A percentile compares a stretch with the other conserved stretches of the same genome.
Conservation (phyloP, 2,113 vertebrate species). For the Ancistrus triradiatus region DNA sequence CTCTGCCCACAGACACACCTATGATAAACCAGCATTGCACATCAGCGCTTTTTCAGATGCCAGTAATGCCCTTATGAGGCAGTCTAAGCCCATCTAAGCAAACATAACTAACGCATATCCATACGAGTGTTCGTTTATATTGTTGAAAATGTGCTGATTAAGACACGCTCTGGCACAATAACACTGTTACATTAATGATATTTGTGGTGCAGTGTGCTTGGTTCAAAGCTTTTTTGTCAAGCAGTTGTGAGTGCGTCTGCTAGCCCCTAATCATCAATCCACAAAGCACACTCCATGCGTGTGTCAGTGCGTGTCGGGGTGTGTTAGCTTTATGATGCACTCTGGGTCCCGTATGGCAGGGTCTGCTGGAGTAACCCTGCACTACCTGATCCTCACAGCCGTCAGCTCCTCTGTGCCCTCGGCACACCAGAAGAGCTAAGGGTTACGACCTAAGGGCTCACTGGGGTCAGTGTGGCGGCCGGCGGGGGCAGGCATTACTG, state of each 20-base stretch:
- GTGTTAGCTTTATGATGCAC: constrained; percentile 57
- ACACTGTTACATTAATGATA: no score
- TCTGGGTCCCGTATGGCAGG: constrained; percentile 59
- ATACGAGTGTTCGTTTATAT: no score
- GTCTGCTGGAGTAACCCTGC: constrained; percentile 64
- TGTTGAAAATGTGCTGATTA: no score
- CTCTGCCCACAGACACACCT: not conserved
- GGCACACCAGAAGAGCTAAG: constrained; percentile 66
- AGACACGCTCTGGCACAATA: no score
- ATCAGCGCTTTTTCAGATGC: not conserved
- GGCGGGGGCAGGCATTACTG: constrained; percentile 60
- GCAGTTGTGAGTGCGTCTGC: constrained; percentile 46
- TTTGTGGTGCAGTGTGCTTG: constrained; percentile 56
- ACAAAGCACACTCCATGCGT: constrained; percentile 29
- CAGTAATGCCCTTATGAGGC: not conserved
- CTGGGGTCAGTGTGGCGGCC: constrained; percentile 69
- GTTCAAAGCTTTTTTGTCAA: constrained; percentile 66
- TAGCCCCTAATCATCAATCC: constrained; percentile 15
- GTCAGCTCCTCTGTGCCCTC: constrained; percentile 59
- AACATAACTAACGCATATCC: no score
- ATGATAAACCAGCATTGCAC: not conserved
- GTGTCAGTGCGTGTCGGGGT: constrained; percentile 37
- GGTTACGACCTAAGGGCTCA: constrained; percentile 77
- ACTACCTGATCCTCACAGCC: constrained; percentile 69
- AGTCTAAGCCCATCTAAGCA: not conserved